Evolutionary conservation across 2,113 vertebrate species (phyloP).

Genomic region (Galeopterus variegatus): DNA sequence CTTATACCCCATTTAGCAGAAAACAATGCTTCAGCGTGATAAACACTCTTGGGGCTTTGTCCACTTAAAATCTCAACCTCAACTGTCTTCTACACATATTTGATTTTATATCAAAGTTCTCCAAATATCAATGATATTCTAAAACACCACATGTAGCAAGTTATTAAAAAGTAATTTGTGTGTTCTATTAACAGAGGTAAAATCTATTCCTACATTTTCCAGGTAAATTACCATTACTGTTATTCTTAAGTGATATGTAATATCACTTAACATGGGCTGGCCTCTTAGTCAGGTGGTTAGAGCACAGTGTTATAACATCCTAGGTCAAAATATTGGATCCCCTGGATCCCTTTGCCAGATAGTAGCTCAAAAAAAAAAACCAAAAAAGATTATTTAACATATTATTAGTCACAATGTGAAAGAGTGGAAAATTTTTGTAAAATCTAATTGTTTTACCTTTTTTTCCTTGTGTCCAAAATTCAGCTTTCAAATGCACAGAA

Average conservation of each 20-base stretch:
- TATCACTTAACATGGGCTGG: background rate
- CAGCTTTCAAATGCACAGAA: conserved; percentile 65
- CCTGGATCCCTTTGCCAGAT: too few species aligned
- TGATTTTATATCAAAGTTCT: conserved; percentile 51
- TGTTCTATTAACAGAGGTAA: conserved; percentile 6
- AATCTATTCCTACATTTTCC: conserved; percentile 10
- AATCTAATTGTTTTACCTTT: conserved; percentile 70
- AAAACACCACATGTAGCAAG: background rate
- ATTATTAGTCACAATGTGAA: conserved; percentile 15
- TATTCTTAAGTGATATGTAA: background rate
- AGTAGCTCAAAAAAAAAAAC: too few species aligned
- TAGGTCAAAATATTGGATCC: too few species aligned
- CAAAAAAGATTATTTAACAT: background rate
- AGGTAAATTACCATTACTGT: background rate
- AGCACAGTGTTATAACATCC: too few species aligned
- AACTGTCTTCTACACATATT: background rate
- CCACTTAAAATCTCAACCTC: background rate
- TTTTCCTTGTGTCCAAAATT: conserved; percentile 62
- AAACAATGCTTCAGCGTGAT: background rate
- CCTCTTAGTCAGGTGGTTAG: too few species aligned
- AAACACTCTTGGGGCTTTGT: background rate
- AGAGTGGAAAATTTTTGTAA: conserved; percentile 58
- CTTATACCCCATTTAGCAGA: background rate
- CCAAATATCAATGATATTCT: conserved; percentile 41
- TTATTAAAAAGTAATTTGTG: conserved; percentile 13